Evolutionary conservation across 1,140 invertebrate genomes (phyloP).

Genomic region (Caenorhabditis briggsae): DNA sequence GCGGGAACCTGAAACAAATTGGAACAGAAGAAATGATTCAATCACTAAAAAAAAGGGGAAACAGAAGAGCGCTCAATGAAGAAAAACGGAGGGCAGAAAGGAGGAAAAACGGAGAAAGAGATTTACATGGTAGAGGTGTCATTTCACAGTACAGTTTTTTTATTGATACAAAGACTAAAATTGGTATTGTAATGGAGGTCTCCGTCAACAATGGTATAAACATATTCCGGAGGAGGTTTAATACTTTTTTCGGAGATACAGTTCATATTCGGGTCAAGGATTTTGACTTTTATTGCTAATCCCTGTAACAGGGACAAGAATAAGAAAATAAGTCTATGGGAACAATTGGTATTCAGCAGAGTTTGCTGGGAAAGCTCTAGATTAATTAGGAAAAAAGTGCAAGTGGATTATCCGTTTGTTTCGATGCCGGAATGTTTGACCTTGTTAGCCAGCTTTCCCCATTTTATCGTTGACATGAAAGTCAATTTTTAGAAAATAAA

Average conservation of each 20-base stretch:
- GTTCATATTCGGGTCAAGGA: conserved; percentile 18
- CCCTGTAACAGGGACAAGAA: neutral
- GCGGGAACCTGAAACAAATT: conserved; percentile 26
- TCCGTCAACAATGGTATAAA: too few relatives aligned
- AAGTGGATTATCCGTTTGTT: too few relatives aligned
- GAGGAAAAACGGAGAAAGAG: neutral
- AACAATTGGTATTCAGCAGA: too few relatives aligned
- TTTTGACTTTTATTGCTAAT: conserved; percentile 21
- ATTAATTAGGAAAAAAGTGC: too few relatives aligned
- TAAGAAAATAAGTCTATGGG: too few relatives aligned
- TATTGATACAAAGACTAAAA: too few relatives aligned
- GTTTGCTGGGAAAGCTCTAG: too few relatives aligned
- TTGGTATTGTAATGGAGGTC: too few relatives aligned
- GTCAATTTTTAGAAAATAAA: neutral
- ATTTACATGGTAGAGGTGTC: neutral
- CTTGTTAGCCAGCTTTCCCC: too few relatives aligned
- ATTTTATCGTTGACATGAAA: too few relatives aligned
- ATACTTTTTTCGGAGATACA: neutral
- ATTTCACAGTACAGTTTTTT: neutral
- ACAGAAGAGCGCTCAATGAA: neutral
- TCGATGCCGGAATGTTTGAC: too few relatives aligned
- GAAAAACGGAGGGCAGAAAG: neutral
- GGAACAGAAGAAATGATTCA: conserved; percentile 47
- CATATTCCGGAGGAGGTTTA: too few relatives aligned
- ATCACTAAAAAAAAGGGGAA: conserved; percentile 26